Conservation (phyloP, 1,140 invertebrate species). For the Harpegnathos saltator region DNA sequence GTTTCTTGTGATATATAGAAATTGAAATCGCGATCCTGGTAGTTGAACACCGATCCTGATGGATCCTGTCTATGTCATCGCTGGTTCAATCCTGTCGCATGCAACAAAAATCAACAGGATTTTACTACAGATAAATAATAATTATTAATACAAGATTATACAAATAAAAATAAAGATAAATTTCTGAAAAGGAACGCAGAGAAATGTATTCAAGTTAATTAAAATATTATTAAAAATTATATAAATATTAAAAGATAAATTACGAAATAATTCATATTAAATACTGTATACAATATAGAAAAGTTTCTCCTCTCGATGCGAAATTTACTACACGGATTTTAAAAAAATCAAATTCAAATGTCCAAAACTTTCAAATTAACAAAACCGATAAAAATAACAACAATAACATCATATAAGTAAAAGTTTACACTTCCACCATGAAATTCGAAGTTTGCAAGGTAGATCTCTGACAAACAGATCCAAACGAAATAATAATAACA, state of each 20-base stretch:
- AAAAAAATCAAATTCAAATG: too few relatives aligned
- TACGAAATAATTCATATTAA: conserved; percentile 40
- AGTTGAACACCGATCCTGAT: conserved; percentile 52
- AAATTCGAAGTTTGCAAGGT: too few relatives aligned
- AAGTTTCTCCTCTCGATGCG: background rate
- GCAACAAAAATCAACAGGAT: conserved; percentile 78
- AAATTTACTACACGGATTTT: too few relatives aligned
- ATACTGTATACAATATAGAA: conserved; percentile 23
- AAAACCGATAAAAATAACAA: too few relatives aligned
- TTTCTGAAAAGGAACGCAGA: too few relatives aligned
- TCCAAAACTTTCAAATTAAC: background rate
- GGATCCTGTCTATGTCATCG: conserved; percentile 69
- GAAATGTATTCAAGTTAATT: too few relatives aligned
- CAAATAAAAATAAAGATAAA: too few relatives aligned
- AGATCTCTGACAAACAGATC: too few relatives aligned
- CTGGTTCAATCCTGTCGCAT: conserved; percentile 78
- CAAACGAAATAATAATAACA: conserved; percentile 49
- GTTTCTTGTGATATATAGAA: too few relatives aligned
- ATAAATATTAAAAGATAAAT: background rate
- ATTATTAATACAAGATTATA: too few relatives aligned
- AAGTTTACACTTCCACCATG: too few relatives aligned
- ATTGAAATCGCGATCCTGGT: conserved; percentile 24
- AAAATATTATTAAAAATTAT: too few relatives aligned
- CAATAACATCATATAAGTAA: conserved; percentile 67
- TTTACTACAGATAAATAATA: conserved; percentile 45